Evolutionary conservation across 2,888 invertebrate species (phyloP), one percentile per base, ranked within the genome.

Genomic region (Drosophila neonasuta): DNA sequence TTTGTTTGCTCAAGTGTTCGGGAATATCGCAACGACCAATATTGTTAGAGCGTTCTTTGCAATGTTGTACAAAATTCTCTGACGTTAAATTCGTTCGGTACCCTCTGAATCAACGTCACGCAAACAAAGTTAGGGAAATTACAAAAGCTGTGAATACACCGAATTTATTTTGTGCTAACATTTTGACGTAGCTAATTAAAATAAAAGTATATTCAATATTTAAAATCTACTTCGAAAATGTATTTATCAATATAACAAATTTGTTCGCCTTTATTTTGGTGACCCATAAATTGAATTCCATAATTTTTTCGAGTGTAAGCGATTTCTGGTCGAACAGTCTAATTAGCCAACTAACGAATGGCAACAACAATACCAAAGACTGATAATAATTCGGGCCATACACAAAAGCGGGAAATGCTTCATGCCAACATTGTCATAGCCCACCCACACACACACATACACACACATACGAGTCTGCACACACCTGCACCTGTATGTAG

Each of bases 381-480:
- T 54, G 75, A 72, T 72, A 74, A 74, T 0, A 20, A 10, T n/a
- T 72, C 59, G 51, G 59, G 17, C 51, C 44, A 10, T 20, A 42
- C n/a, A 46, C 39, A 24, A 8, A 15, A 4, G 10, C 13, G 36
- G 55, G 13, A 51, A 29, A 6, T 10, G 51, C 30, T 44, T 71
- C 39, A 54, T 15, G 11, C n/a, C 36, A 49, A 10, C 58, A 32
- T 59, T 42, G 48, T 39, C 39, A 46, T 42, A 49, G 34, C 34
- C 34, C 34, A 39, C 39, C 9, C 11, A 20, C 34, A 29, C 17
- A 42, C 15, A 4, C 42, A 9, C 42, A 8, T 17, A 41, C 20
- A 20, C 50, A 24, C 15, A 42, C 39, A 15, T 8, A 15, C 9
- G 10, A 24, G 24, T 24, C 24, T 24, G 24, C 15, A 9, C 32